These are phyloP conservation scores for Cygnus atratus DNA, from an alignment of 2,113 vertebrate species.

Conservation along the genomic window DNA sequence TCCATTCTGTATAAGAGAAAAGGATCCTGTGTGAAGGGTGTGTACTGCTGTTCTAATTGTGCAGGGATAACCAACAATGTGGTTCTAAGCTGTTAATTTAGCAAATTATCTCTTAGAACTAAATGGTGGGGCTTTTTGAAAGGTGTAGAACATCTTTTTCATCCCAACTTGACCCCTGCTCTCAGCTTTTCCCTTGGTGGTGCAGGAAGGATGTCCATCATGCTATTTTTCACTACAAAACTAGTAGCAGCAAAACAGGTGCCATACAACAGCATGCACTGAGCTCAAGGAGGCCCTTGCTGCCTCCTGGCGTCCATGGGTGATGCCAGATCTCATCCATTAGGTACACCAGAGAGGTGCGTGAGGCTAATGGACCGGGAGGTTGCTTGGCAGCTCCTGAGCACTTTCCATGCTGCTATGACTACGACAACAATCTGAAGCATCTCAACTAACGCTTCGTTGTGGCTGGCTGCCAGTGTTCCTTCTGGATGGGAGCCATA, in stretches of 20 bases:
- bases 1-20: rapidly evolving
- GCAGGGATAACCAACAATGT: neutral
- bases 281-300: neutral
- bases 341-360: rapidly evolving
- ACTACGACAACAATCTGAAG: neutral
- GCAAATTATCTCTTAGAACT: neutral
- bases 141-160: neutral
- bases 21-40: rapidly evolving
- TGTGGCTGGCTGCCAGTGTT: neutral
- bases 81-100: neutral
- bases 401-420: rapidly evolving
- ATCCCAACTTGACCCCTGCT: neutral
- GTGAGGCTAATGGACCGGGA: rapidly evolving
- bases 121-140: neutral
- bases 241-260: neutral
- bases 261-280: rapidly evolving
- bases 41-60: neutral
- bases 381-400: neutral
- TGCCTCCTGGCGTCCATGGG: rapidly evolving
- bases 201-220: rapidly evolving
- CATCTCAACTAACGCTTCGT: neutral
- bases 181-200: neutral
- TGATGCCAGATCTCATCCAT: rapidly evolving
- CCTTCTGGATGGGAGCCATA: neutral
- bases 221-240: neutral